Evolutionary conservation across 2,888 invertebrate genomes (phyloP), one percentile per base, ranked within the genome.

Genomic region (Arctia plantaginis): DNA sequence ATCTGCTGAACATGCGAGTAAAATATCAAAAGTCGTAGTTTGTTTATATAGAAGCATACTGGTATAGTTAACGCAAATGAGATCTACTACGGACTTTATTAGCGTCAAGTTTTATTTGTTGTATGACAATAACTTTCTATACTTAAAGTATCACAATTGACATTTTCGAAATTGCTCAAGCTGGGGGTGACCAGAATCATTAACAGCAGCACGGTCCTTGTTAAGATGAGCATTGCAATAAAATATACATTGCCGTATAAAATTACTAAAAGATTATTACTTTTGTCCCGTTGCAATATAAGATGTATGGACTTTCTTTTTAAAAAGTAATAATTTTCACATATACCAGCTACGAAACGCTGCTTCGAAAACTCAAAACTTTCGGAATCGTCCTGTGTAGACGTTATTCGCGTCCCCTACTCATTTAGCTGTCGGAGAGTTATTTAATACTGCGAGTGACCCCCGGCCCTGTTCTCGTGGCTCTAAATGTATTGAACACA

Each of bases 351-450:
- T n/a, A n/a, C n/a, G n/a, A 35, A 35, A n/a, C 23, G 23, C 12
- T 41, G 15, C 55, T 66, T 8, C 30, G 44, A 72, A 72, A 71
- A 76, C 70, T 77, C 79, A 71, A 77, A 80, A 77, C 79, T 77
- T 86, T 81, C 83, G 87, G 91, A 90, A 90, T 90, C 87, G 77
- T 79, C 83, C 81, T 78, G 83, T 79, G 78, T 82, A 82, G 85
- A 87, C 86, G 89, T 90, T 89, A 86, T 87, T 86, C 89, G 89
- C 90, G 90, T 93, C 94, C 94, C 94, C 94, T 92, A 91, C 93
- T 94, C 93, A 95, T 94, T 95, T 95, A 93, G 93, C 93, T 93
- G 94, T 94, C 94, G 92, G 91, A 93, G 92, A 94, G 95, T 94
- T 95, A 94, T 95, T 95, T 95, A 94, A 95, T 95, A 94, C 93